These are phyloP conservation scores for Ferrisia virgata DNA, from an alignment of 2,888 invertebrate species.

Conservation along the genomic window DNA sequence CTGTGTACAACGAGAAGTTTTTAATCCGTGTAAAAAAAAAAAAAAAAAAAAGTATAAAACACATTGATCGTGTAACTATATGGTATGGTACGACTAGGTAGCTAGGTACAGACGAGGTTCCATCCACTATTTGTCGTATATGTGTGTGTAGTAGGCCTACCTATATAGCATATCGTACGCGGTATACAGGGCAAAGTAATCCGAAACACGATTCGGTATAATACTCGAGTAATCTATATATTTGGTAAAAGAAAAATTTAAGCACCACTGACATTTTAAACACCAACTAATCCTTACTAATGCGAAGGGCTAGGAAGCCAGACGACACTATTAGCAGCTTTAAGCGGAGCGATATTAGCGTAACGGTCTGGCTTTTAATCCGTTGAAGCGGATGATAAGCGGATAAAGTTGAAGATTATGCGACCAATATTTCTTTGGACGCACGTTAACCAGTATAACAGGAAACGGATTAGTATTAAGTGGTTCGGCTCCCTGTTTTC, in stretches of 20 bases:
- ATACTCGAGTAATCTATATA: too few relatives aligned
- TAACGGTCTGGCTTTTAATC: slow-evolving; percentile 44
- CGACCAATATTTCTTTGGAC: slow-evolving; percentile 44
- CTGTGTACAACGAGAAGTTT: background rate
- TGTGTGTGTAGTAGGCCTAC: too few relatives aligned
- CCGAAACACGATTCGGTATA: background rate
- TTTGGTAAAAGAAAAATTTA: slow-evolving; percentile 25
- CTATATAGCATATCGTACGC: background rate
- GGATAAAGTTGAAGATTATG: slow-evolving; percentile 44
- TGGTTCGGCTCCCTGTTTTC: slow-evolving; percentile 22
- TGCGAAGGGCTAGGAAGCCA: slow-evolving; percentile 45
- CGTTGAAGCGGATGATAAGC: slow-evolving; percentile 45
- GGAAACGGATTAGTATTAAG: slow-evolving; percentile 32
- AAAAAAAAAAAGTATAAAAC: too few relatives aligned
- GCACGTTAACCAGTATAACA: slow-evolving; percentile 32
- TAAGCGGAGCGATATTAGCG: slow-evolving; percentile 40
- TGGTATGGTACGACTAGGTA: too few relatives aligned
- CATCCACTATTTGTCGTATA: too few relatives aligned
- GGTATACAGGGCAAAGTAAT: background rate
- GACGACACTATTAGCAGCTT: slow-evolving; percentile 46
- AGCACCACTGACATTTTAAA: slow-evolving; percentile 43
- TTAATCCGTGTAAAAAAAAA: background rate
- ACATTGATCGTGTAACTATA: background rate
- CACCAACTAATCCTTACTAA: slow-evolving; percentile 34
- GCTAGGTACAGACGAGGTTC: too few relatives aligned